Conservation (phyloP, 2,888 invertebrate genomes). For the Amiota minor region DNA sequence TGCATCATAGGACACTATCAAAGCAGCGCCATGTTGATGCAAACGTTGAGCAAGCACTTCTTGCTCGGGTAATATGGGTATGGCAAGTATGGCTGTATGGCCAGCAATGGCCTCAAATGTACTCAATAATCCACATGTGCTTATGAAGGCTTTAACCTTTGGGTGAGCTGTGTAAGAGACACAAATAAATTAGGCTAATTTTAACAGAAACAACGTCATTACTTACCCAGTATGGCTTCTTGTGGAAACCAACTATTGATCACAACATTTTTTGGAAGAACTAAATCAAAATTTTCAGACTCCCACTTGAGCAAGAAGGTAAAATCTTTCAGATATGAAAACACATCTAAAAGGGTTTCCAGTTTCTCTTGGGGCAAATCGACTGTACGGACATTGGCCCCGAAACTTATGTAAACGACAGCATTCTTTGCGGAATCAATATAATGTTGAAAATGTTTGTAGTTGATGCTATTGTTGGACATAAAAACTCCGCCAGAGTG, state of each 20-base stretch:
- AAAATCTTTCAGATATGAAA: slow-evolving; percentile 65
- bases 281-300: slow-evolving; percentile 63
- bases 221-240: slow-evolving; percentile 68
- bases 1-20: slow-evolving; percentile 68
- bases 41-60: slow-evolving; percentile 74
- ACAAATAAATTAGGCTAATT: neutral
- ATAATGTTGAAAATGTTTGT: slow-evolving; percentile 61
- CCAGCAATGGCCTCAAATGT: slow-evolving; percentile 75
- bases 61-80: slow-evolving; percentile 76
- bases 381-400: slow-evolving; percentile 69
- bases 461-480: neutral
- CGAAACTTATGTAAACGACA: slow-evolving; percentile 74
- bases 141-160: slow-evolving; percentile 76
- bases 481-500: neutral
- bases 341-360: slow-evolving; percentile 61
- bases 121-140: slow-evolving; percentile 77
- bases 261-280: slow-evolving; percentile 71
- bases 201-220: neutral
- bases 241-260: slow-evolving; percentile 72
- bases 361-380: slow-evolving; percentile 71
- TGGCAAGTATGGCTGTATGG: slow-evolving; percentile 75
- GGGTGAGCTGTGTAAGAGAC: slow-evolving; percentile 73
- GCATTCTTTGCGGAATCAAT: slow-evolving; percentile 72
- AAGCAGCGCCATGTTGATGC: slow-evolving; percentile 71
- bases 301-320: slow-evolving; percentile 76